These are phyloP conservation scores for Alosa sapidissima DNA, from an alignment of 2,797 vertebrate genomes.

Conservation along the genomic window DNA sequence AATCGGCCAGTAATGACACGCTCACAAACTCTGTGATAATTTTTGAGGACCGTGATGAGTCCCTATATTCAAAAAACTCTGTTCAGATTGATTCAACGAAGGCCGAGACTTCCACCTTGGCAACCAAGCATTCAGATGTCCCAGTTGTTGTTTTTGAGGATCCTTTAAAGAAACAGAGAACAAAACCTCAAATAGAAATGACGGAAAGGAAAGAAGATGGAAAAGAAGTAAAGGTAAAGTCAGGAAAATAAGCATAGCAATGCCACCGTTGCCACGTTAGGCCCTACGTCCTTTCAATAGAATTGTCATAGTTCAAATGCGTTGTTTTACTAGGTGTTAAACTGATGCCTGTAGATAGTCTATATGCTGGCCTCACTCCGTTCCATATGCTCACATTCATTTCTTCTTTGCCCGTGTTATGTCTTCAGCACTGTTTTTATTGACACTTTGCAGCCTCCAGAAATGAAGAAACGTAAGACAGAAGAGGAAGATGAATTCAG, in stretches of 20 bases:
- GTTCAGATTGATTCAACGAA: not conserved
- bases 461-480: constrained; percentile 58
- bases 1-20: constrained; percentile 15
- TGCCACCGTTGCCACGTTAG: not conserved
- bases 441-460: constrained; percentile 45
- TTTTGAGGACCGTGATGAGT: not conserved
- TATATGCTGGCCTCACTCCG: not conserved
- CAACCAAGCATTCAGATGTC: constrained; percentile 45
- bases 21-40: not conserved
- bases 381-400: constrained; percentile 6
- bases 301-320: not conserved
- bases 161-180: constrained; percentile 68
- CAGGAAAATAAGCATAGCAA: not conserved
- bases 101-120: not conserved
- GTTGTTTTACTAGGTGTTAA: constrained; percentile 1
- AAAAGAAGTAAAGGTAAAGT: constrained; percentile 55
- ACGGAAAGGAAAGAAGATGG: not conserved
- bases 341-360: no score
- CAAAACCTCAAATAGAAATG: constrained; percentile 32
- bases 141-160: constrained; percentile 81
- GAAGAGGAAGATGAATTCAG: constrained; percentile 64
- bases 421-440: not conserved
- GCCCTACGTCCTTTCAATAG: not conserved
- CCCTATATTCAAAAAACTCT: not conserved
- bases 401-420: constrained; percentile 37